Evolutionary conservation across 2,113 vertebrate species (phyloP).

Genomic region (Laterallus jamaicensis): DNA sequence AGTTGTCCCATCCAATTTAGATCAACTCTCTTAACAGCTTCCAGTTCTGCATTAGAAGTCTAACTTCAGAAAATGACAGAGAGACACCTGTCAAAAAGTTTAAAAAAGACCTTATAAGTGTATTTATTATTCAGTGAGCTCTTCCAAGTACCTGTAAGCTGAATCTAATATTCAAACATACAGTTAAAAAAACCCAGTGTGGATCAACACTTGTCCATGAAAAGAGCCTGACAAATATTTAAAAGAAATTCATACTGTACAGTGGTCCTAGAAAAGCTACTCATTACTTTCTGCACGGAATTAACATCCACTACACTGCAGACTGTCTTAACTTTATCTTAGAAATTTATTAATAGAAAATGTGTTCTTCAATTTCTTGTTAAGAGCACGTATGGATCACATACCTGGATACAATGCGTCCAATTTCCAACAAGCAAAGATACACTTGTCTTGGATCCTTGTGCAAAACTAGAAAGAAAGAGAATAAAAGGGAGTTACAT

Average conservation of each 20-base stretch:
- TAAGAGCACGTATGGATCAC: background rate
- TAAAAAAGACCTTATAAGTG: background rate
- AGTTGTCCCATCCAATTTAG: background rate
- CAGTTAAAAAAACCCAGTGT: background rate
- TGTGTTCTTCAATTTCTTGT: background rate
- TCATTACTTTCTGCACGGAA: background rate
- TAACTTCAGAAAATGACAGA: background rate
- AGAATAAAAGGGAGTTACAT: background rate
- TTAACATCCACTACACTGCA: background rate
- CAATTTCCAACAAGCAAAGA: constrained; percentile 93
- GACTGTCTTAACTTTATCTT: background rate
- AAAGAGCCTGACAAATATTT: background rate
- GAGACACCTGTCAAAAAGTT: background rate
- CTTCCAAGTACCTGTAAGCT: background rate
- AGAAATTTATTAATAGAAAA: background rate
- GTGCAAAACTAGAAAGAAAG: constrained; percentile 85
- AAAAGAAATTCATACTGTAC: background rate
- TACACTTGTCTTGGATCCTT: constrained; percentile 97
- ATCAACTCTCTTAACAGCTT: background rate
- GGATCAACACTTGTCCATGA: background rate
- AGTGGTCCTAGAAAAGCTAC: background rate
- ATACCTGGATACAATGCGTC: constrained; percentile 91
- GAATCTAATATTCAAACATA: background rate
- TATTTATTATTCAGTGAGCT: background rate
- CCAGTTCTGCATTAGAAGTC: background rate